Evolutionary conservation across 2,113 vertebrate genomes (phyloP).

Genomic region (Leptocoma aspasia): DNA sequence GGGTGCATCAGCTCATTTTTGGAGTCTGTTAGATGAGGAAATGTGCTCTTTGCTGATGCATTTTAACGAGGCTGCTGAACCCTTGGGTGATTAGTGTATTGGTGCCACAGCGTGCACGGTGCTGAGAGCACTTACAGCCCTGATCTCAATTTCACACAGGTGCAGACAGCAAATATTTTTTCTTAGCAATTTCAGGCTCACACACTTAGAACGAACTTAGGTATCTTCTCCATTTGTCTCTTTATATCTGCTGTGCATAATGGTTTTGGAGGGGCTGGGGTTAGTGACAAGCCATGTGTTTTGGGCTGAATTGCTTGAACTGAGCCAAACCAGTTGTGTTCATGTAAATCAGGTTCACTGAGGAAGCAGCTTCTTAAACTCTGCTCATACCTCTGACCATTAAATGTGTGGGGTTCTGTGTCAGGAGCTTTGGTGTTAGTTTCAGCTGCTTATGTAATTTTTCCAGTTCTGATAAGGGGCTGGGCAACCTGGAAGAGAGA

Average conservation of each 20-base stretch:
- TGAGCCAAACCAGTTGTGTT: not conserved
- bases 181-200: not conserved
- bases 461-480: accelerated
- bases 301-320: not conserved
- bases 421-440: not conserved
- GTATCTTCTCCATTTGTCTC: not conserved
- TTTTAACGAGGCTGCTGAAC: not conserved
- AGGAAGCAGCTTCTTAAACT: not conserved
- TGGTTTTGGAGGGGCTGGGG: not conserved
- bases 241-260: accelerated
- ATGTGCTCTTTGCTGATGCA: not conserved
- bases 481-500: not conserved
- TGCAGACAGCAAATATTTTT: conserved; percentile 42
- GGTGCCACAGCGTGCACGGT: not conserved
- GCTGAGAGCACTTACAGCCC: conserved; percentile 10
- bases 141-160: conserved; percentile 2
- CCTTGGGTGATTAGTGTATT: not conserved
- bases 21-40: not conserved
- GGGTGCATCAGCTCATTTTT: not conserved
- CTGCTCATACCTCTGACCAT: not conserved
- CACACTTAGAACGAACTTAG: not conserved
- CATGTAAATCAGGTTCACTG: not conserved
- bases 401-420: not conserved
- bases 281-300: not conserved
- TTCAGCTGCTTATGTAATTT: not conserved